Percentiles rank a stretch among this genome's conserved stretches.
phyloP scores from a whole-genome alignment of 2,113 vertebrate species.

The Salvelinus alpinus region DNA sequence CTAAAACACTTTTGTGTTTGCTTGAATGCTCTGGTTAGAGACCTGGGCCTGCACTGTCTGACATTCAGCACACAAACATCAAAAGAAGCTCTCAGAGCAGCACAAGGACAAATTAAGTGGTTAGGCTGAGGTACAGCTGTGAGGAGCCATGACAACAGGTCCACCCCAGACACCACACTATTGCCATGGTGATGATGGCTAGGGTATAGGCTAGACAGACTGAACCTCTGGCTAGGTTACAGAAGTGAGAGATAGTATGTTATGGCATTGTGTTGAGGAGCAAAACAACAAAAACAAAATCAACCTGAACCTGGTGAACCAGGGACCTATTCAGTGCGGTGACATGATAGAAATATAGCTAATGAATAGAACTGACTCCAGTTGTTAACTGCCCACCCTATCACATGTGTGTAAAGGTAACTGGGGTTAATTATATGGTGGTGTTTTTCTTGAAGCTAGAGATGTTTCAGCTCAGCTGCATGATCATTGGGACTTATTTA shows the following conservation, averaged over 20 bases:
- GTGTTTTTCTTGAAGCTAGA: not conserved
- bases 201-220: constrained; percentile 28
- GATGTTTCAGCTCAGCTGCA: too few relatives aligned
- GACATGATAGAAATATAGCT: too few relatives aligned
- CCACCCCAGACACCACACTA: constrained; percentile 26
- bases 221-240: constrained; percentile 18
- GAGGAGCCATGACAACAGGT: constrained; percentile 57
- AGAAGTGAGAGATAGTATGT: not conserved
- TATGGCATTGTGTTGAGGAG: too few relatives aligned
- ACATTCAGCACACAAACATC: not conserved
- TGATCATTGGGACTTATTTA: not conserved
- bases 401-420: too few relatives aligned
- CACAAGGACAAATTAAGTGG: constrained; percentile 6
- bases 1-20: not conserved
- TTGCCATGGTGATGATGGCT: constrained; percentile 55
- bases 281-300: not conserved
- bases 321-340: too few relatives aligned
- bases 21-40: not conserved
- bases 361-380: too few relatives aligned
- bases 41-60: not conserved
- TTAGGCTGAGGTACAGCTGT: constrained; percentile 19
- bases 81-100: not conserved
- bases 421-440: too few relatives aligned
- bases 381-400: too few relatives aligned
- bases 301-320: constrained; percentile 11